phyloP scores from a whole-genome alignment of 1,140 invertebrate species.

The Heliconius melpomene region DNA sequence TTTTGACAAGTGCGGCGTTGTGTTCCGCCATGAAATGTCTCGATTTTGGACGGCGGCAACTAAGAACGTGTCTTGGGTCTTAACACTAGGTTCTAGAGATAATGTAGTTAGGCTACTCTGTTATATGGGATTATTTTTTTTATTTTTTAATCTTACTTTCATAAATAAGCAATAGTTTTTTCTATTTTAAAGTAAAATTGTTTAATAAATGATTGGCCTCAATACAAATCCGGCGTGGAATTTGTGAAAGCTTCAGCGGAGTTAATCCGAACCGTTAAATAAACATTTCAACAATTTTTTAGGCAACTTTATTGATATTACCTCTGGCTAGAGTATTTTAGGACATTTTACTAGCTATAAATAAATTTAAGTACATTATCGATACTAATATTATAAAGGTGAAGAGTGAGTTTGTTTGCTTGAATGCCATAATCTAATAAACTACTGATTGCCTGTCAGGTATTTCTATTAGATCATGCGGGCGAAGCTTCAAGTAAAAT shows the following conservation, averaged over 20 bases:
- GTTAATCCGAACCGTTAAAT: constrained; percentile 36
- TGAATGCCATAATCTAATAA: neutral
- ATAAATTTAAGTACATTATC: neutral
- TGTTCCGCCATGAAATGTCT: no score
- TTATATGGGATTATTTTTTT: neutral
- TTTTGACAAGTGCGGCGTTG: no score
- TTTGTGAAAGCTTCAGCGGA: constrained; percentile 27
- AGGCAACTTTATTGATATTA: constrained; percentile 32
- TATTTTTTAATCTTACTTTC: neutral
- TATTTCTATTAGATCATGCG: no score
- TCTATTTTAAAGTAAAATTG: constrained; percentile 14
- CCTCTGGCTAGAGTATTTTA: constrained; percentile 5
- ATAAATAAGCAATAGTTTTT: neutral
- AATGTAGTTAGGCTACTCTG: neutral
- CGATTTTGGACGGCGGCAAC: no score
- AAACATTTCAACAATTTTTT: constrained; percentile 38
- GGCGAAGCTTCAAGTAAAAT: no score
- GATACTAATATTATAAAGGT: neutral
- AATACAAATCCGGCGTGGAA: constrained; percentile 35
- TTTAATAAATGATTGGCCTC: constrained; percentile 29
- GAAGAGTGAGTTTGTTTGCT: neutral
- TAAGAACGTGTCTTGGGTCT: neutral
- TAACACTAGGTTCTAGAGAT: neutral
- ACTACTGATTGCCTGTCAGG: neutral
- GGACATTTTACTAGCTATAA: neutral